A percentile compares a stretch with the other conserved stretches of the same genome.
Evolutionary conservation across 2,888 invertebrate genomes (phyloP).

Genomic region (Parnassius orleans): DNA sequence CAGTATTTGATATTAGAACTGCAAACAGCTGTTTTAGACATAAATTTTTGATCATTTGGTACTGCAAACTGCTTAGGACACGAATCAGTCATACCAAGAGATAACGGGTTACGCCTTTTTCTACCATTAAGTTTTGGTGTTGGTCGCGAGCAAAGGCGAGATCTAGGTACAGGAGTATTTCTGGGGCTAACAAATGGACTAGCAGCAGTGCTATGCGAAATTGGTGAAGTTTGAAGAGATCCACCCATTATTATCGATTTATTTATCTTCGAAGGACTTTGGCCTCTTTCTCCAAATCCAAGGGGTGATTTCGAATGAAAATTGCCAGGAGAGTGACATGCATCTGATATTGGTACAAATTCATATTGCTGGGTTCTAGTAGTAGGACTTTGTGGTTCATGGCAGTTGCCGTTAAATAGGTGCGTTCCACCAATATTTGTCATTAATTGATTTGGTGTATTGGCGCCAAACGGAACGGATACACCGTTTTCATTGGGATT

Average conservation of each 20-base stretch:
- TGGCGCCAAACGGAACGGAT: conserved; percentile 45
- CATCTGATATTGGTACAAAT: conserved; percentile 92
- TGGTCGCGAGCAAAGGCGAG: conserved; percentile 80
- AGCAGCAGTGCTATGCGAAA: conserved; percentile 84
- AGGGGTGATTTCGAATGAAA: conserved; percentile 69
- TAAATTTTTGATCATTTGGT: conserved; percentile 70
- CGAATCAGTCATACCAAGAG: conserved; percentile 55
- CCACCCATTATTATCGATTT: conserved; percentile 64
- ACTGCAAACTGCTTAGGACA: conserved; percentile 67
- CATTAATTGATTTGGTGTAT: conserved; percentile 44
- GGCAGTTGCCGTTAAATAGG: conserved; percentile 62
- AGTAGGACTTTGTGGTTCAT: conserved; percentile 87
- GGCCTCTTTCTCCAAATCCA: conserved; percentile 60
- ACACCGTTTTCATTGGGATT: conserved; percentile 55
- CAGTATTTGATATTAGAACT: conserved; percentile 61
- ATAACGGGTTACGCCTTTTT: conserved; percentile 59
- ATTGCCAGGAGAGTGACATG: conserved; percentile 83
- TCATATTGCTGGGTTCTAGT: conserved; percentile 89
- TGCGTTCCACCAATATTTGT: conserved; percentile 46
- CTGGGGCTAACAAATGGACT: conserved; percentile 92
- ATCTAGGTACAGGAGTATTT: conserved; percentile 86
- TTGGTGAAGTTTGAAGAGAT: conserved; percentile 71
- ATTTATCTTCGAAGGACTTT: conserved; percentile 62
- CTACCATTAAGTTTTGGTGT: conserved; percentile 68
- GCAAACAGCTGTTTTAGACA: conserved; percentile 52